Evolutionary conservation across 1,140 invertebrate species (phyloP), one percentile per base, ranked within the genome.

Genomic region (Ganaspis sp.): DNA sequence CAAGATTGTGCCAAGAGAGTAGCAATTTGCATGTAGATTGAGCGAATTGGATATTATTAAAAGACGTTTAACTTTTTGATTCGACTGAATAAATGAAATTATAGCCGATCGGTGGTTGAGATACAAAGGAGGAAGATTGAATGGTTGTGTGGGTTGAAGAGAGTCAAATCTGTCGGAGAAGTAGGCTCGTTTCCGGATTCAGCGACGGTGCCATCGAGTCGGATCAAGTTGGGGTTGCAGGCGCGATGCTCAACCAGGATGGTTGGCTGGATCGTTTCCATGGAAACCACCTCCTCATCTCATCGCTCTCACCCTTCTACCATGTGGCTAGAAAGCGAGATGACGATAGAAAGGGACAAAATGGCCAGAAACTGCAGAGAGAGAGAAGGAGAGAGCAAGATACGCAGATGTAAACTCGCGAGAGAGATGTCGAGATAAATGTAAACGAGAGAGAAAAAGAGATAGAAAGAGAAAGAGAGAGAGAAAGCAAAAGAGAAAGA

Each of bases 401-500:
- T n/a, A 23, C 26, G 64, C 69, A 77, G 73, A 42, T 38, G 53
- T 21, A 26, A 53, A 80, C n/a, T 58, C 26, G 53, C 73, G 23
- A 9, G 0, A 15, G 15, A 49, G 45, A 49, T 34, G n/a, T n/a
- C n/a, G n/a, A 73, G 75, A 70, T 69, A 77, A 72, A 42, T 38
- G 53, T 21, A 26, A 53, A 80, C 73, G 23, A 9, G 0, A 15
- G 15, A 49, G 45, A 49, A n/a, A 45, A 69, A 77, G 49, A 76
- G 80, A 78, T 75, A 71, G 69, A 45, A 64, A n/a, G 1, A 29
- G 12, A n/a, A 15, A 49, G 45, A 74, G 21, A 69, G 42, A 53
- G 26, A 49, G 70, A 72, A 70, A 17, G 69, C 29, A 42, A 75
- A 70, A 37, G 71, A 70, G 29, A n/a, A 73, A 70, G 17, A 11